A percentile compares a stretch with the other conserved stretches of the same genome.
Conservation (phyloP, 2,797 vertebrate genomes). For the Dendrocincla tyrannina region DNA sequence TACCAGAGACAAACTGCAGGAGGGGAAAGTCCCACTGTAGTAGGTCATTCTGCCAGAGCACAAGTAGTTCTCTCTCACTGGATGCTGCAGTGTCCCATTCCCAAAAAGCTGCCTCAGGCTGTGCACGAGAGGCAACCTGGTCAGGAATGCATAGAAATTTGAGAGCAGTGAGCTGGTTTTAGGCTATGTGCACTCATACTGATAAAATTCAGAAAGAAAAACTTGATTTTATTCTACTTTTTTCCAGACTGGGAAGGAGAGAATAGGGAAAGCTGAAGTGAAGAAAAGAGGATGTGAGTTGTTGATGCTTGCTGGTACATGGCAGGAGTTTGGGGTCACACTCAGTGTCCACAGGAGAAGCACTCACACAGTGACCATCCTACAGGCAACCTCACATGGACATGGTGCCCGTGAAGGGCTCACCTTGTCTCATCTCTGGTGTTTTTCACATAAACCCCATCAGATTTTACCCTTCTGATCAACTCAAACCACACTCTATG, state of each 20-base stretch:
- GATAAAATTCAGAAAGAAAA: neutral
- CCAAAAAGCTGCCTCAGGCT: neutral
- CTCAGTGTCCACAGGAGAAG: neutral
- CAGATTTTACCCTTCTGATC: neutral
- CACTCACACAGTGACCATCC: neutral
- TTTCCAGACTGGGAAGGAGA: neutral
- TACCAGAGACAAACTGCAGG: neutral
- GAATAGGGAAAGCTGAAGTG: neutral
- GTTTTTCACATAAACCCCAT: neutral
- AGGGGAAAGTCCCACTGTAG: neutral
- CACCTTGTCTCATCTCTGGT: neutral
- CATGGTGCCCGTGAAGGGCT: neutral
- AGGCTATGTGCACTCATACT: neutral
- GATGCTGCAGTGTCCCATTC: neutral
- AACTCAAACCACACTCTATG: neutral
- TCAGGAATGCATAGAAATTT: fast-evolving
- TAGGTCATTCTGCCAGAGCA: neutral
- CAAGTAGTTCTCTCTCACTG: neutral
- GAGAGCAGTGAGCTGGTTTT: neutral
- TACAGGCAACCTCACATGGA: neutral
- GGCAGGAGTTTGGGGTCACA: neutral
- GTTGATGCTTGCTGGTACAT: neutral
- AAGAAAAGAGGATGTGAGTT: neutral
- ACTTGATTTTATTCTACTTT: neutral
- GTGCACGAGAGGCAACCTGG: neutral